These are phyloP conservation scores for Tetrao urogallus DNA, from an alignment of 2,113 vertebrate species.

Conservation along the genomic window DNA sequence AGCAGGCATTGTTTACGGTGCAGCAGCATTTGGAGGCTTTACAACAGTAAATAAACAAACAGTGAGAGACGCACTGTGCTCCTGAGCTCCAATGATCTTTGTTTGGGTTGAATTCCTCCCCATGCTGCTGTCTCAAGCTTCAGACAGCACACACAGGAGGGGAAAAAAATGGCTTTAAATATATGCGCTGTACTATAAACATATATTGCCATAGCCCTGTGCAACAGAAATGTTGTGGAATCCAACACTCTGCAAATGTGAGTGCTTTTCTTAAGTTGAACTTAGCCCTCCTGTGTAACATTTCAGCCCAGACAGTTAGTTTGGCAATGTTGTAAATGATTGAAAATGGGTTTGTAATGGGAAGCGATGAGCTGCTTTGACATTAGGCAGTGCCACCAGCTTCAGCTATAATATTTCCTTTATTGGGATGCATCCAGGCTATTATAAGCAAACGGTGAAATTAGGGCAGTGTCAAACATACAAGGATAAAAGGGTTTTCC, in stretches of 20 bases:
- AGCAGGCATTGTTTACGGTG: background rate
- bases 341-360: background rate
- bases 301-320: background rate
- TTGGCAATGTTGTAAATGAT: background rate
- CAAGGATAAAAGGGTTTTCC: background rate
- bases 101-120: background rate
- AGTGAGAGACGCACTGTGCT: background rate
- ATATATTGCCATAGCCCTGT: fast-evolving
- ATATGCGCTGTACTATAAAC: fast-evolving
- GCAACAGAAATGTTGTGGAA: background rate
- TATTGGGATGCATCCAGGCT: background rate
- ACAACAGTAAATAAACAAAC: background rate
- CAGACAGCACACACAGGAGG: background rate
- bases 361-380: background rate
- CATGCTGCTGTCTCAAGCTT: background rate
- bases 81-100: background rate
- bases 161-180: background rate
- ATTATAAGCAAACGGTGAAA: background rate
- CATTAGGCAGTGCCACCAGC: background rate
- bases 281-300: background rate
- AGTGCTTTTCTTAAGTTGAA: background rate
- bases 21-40: background rate
- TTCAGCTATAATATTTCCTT: background rate
- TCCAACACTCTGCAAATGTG: fast-evolving
- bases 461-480: background rate